Evolutionary conservation across 2,113 vertebrate species (phyloP), one percentile per base, ranked within the genome.

Genomic region (Apus apus): DNA sequence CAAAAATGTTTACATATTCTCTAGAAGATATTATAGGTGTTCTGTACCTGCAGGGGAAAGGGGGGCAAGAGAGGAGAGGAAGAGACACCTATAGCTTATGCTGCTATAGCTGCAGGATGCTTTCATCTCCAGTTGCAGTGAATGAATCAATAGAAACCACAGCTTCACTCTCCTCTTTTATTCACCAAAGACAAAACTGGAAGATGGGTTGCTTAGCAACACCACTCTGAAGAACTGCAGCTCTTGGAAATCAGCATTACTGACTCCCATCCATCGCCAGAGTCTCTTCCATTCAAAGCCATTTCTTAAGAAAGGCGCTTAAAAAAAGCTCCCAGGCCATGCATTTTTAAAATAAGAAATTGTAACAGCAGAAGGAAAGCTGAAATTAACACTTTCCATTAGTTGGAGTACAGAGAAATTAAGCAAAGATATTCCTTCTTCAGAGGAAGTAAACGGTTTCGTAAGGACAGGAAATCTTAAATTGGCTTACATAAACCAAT

Each of bases 181-280:
- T 96, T 97, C 93, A 96, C 96, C 96, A 96, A 95, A 98, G 96
- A 92, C 73, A 88, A 88, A 97, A 95, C 74, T 92, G 96, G 94
- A 96, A 96, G 98, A 97, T 97, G 94, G 89, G 98, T 98, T 98
- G 97, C 98, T 98, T 98, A 87, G 98, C 98, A 98, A 98, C 98
- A 86, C 67, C 70, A 54, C 91, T 94, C 82, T n/a, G 64, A 97
- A 97, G 97, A 97, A 97, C 96, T 96, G 90, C 97, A 97, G 94
- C 22, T 60, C 96, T 98, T 98, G 97, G 97, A 98, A 97, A 98
- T 97, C 40, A 97, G 97, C 97, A 96, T 96, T 96, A 94, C 96
- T 95, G 97, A 98, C 96, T 97, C 93, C 88, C 83, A 82, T 91
- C 58, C 67, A 94, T 97, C 96, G 93, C 89, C 92, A 82, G 80